A percentile compares a stretch with the other conserved stretches of the same genome.
These are phyloP conservation scores for Lophotis ruficrista DNA, from an alignment of 2,113 vertebrate genomes.

Conservation along the genomic window DNA sequence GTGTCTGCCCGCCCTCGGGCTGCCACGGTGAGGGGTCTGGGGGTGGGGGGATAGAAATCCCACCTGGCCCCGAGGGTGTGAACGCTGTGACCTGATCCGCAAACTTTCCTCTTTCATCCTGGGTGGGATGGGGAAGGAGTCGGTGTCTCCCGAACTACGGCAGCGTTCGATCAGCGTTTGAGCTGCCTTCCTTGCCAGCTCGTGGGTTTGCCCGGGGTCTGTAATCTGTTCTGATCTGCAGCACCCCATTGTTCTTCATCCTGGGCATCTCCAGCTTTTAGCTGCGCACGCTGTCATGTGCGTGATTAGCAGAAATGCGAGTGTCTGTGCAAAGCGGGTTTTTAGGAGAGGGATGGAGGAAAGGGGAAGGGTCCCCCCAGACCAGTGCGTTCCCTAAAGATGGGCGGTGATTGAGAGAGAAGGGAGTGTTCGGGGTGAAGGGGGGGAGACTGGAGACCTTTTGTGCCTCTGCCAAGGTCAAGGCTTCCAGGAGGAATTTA, in stretches of 20 bases:
- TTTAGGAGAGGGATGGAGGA: neutral
- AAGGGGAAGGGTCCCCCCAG: neutral
- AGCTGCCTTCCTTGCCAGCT: neutral
- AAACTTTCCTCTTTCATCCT: neutral
- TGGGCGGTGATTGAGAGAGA: neutral
- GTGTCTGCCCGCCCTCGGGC: neutral
- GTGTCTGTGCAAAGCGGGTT: neutral
- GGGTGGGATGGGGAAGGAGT: neutral
- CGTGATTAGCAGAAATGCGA: no score
- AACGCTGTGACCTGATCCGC: neutral
- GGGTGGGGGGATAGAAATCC: neutral
- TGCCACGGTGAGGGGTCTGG: neutral
- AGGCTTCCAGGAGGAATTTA: constrained; percentile 20
- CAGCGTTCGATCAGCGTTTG: neutral
- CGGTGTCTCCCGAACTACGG: neutral
- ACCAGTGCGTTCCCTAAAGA: neutral
- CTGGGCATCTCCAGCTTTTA: neutral
- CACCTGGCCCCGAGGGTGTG: neutral
- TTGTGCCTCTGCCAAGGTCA: neutral
- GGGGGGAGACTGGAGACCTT: neutral
- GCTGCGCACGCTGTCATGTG: accelerated
- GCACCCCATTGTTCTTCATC: neutral
- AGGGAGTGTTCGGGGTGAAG: neutral
- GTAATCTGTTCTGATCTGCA: no score
- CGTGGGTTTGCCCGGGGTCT: neutral